Evolutionary conservation across 2,888 invertebrate species (phyloP).

Genomic region (Ectropis crepuscularia): DNA sequence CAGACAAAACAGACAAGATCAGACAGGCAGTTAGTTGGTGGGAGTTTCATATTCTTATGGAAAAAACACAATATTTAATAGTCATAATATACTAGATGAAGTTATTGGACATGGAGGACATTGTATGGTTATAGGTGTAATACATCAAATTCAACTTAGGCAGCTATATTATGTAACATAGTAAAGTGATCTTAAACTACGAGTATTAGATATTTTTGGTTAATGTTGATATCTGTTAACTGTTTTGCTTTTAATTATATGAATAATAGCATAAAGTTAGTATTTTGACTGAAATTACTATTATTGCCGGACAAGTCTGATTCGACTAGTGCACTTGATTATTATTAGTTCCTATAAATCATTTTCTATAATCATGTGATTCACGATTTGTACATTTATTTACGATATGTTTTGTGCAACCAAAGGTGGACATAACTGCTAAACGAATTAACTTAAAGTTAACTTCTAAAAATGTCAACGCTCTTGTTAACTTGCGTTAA

Average conservation of each 20-base stretch:
- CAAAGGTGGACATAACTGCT: no score
- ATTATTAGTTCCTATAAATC: slow-evolving; percentile 47
- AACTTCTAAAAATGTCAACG: no score
- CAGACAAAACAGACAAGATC: background rate
- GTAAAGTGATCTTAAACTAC: slow-evolving; percentile 44
- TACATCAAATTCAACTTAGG: slow-evolving; percentile 68
- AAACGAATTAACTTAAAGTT: no score
- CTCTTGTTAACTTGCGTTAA: no score
- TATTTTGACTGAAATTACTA: slow-evolving; percentile 67
- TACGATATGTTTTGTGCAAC: background rate
- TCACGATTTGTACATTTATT: no score
- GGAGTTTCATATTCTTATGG: slow-evolving; percentile 32
- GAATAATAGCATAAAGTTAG: slow-evolving; percentile 57
- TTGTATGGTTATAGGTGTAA: slow-evolving; percentile 48
- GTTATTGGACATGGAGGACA: slow-evolving; percentile 47
- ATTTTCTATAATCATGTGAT: slow-evolving; percentile 13
- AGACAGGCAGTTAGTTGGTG: slow-evolving; percentile 29
- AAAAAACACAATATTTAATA: slow-evolving; percentile 31
- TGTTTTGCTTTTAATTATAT: slow-evolving; percentile 28
- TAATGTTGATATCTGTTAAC: slow-evolving; percentile 30
- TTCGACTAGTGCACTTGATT: slow-evolving; percentile 55
- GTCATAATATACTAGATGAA: slow-evolving; percentile 29
- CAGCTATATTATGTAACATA: slow-evolving; percentile 71
- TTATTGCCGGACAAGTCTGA: slow-evolving; percentile 71
- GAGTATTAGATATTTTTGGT: slow-evolving; percentile 42